Percentiles rank a stretch among this genome's conserved stretches.
Conservation (phyloP, 2,888 invertebrate species). For the Rhingia campestris region DNA sequence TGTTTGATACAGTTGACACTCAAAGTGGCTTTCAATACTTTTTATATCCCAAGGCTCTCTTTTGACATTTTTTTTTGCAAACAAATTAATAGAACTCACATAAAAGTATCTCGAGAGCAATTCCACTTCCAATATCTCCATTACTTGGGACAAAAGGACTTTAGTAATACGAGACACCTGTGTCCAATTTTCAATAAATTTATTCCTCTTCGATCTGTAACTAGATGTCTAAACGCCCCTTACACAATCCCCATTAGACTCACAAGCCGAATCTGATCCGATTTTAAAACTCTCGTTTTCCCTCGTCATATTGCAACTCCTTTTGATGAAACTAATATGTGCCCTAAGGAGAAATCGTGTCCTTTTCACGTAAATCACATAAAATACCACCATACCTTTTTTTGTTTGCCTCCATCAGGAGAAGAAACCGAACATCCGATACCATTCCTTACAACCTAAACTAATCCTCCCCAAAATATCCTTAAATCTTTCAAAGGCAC, state of each 20-base stretch:
- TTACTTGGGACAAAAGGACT: no score
- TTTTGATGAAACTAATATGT: slow-evolving; percentile 27
- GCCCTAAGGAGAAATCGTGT: slow-evolving; percentile 15
- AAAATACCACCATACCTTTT: slow-evolving; percentile 38
- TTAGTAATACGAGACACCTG: background rate
- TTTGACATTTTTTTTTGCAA: no score
- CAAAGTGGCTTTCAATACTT: no score
- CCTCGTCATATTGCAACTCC: background rate
- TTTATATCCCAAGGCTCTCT: no score
- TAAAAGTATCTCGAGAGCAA: no score
- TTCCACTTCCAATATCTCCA: no score
- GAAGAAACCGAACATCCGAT: slow-evolving; percentile 9
- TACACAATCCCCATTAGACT: background rate
- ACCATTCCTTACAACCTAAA: background rate
- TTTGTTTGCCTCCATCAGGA: slow-evolving; percentile 30
- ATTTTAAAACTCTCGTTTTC: background rate
- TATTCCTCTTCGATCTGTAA: background rate
- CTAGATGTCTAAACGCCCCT: background rate
- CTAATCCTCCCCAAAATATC: slow-evolving; percentile 33
- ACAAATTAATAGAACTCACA: no score
- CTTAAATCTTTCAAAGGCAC: slow-evolving; percentile 12
- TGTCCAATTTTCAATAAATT: background rate
- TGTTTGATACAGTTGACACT: no score
- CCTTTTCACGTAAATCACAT: slow-evolving; percentile 55
- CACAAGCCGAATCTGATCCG: background rate